Evolutionary conservation across 2,797 vertebrate species (phyloP).

Genomic region (Melanotaenia trifasciata): DNA sequence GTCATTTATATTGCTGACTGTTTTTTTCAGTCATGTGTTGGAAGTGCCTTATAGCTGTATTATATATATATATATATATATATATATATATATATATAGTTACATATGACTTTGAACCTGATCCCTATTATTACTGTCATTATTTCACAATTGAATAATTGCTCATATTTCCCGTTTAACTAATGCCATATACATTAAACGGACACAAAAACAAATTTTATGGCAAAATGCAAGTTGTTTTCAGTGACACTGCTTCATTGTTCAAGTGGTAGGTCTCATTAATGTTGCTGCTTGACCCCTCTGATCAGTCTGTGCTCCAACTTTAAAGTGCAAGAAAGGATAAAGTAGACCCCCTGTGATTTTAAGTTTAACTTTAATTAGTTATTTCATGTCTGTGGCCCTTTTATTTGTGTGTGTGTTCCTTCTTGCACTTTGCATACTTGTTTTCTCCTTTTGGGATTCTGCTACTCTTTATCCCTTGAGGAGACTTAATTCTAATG

Average conservation of each 20-base stretch:
- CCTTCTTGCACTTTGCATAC: not conserved
- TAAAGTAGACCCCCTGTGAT: constrained; percentile 13
- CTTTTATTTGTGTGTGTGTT: not conserved
- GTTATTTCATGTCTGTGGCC: constrained; percentile 16
- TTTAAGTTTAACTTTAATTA: constrained; percentile 21
- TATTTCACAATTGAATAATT: not conserved
- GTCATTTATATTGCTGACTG: constrained; percentile 17
- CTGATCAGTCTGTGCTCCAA: constrained; percentile 48
- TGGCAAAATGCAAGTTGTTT: constrained; percentile 42
- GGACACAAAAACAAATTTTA: constrained; percentile 14
- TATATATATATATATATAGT: too few species aligned
- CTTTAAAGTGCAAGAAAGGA: constrained; percentile 62
- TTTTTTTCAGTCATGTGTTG: constrained; percentile 12
- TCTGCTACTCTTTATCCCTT: constrained; percentile 36
- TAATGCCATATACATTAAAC: constrained; percentile 38
- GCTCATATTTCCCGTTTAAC: not conserved
- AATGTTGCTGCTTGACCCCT: constrained; percentile 57
- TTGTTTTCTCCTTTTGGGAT: constrained; percentile 19
- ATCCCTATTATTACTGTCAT: not conserved
- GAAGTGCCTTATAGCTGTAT: constrained; percentile 16
- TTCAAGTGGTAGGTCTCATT: constrained; percentile 53
- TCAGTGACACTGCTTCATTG: constrained; percentile 33
- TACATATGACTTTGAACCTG: not conserved
- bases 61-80: not conserved
- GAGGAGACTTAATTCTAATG: constrained; percentile 47